phyloP scores from a whole-genome alignment of 1,140 invertebrate species.

The Drosophila sulfurigaster region DNA sequence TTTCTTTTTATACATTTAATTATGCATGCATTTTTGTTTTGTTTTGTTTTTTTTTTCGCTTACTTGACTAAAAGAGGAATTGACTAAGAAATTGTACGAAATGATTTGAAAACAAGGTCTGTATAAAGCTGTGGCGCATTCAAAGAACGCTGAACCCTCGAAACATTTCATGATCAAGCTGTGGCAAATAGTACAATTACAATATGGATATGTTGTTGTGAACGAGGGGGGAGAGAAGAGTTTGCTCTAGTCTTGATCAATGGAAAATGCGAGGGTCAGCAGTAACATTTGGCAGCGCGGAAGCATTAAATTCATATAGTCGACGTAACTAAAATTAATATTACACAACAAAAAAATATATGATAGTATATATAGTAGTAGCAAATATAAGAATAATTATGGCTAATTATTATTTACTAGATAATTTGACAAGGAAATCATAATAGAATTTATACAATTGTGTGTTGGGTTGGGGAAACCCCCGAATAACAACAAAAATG shows the following conservation, averaged over 20 bases:
- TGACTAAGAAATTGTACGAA: conserved; percentile 57
- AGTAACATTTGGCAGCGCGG: conserved; percentile 16
- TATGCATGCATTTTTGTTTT: conserved; percentile 20
- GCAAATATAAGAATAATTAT: conserved; percentile 16
- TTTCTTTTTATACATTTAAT: conserved; percentile 51
- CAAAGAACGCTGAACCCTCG: background rate
- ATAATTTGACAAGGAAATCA: conserved; percentile 16
- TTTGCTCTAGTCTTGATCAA: conserved; percentile 32
- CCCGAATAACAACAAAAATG: conserved; percentile 78
- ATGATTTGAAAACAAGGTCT: conserved; percentile 38
- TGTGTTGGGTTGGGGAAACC: conserved; percentile 30
- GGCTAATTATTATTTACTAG: conserved; percentile 25
- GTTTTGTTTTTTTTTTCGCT: conserved; percentile 14
- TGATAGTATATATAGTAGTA: background rate
- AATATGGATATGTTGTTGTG: conserved; percentile 50
- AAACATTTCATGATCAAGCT: background rate
- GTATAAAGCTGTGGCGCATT: background rate
- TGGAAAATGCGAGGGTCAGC: conserved; percentile 8
- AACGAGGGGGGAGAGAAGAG: no score
- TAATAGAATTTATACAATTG: conserved; percentile 35
- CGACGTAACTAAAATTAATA: conserved; percentile 43
- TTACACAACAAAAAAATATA: conserved; percentile 36
- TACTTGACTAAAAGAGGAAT: conserved; percentile 58
- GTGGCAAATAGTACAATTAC: conserved; percentile 19
- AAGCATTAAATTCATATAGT: conserved; percentile 62